Base-by-base conservation (phyloP, 2,888 invertebrate genomes). In the Leucozona laternaria region DNA sequence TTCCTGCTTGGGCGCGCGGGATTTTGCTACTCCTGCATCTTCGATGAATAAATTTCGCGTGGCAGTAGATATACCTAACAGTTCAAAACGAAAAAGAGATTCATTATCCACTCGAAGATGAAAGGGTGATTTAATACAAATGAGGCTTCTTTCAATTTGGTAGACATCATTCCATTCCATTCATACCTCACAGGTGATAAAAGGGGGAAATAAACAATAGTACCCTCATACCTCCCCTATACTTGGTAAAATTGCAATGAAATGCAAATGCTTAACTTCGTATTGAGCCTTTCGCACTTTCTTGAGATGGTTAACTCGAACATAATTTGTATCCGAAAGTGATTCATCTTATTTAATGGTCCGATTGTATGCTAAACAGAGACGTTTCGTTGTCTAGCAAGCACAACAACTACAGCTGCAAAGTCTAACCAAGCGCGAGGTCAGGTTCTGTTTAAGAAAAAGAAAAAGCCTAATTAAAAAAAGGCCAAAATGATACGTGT, bases 271-370 rank as follows among this genome's bases (percentile, higher is more conserved):
- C 81, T 75, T 75, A 78, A 60, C 31, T 68, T 62, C 48, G 75
- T 78, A 86, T 78, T 78, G 78, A 82, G 75, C 40, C 77, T 80
- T 80, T 85, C 80, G 77, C 77, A 85, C 85, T 85, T 79, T 85
- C 80, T 60, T 53, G 60, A 76, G 85, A 76, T 85, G 53, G 66
- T 48, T 73, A 85, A 70, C 89, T 88, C 78, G 71, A 88, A 88
- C 88, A 86, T 88, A 88, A 89, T 85, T 88, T 88, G 88, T 88
- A 89, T 88, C 88, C 88, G 88, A 88, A 88, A 86, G 89, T 82
- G 79, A 89, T 89, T 86, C 84, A 88, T 89, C 88, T 89, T 88
- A 73, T 87, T 88, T 89, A 88, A 89, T 89, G 88, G 88, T 45
- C 73, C 79, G 73, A 89, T 89, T 89, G 89, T 89, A 89, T 89